Conservation (phyloP, 2,113 vertebrate species). For the Oncorhynchus mykiss region DNA sequence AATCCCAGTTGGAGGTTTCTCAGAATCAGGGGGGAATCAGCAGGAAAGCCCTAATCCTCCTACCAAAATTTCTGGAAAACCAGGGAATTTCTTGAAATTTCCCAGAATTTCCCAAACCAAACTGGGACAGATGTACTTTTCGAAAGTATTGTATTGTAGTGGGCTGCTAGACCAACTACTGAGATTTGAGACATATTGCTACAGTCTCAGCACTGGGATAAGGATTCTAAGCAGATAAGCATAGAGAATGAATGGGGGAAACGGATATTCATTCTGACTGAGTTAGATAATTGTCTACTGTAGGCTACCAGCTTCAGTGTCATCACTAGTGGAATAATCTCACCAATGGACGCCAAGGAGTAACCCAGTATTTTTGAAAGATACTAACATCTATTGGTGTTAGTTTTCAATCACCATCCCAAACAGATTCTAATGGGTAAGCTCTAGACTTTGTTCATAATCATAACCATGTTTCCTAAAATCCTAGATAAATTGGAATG, state of each 20-base stretch:
- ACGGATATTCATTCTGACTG: not conserved
- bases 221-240: not conserved
- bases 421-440: constrained; percentile 10
- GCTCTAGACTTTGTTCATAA: constrained; percentile 39
- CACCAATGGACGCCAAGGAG: not conserved
- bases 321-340: not conserved
- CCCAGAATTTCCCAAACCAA: too few relatives aligned
- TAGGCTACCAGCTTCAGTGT: not conserved
- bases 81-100: too few relatives aligned
- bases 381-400: not conserved
- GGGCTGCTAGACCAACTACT: not conserved
- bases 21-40: too few relatives aligned
- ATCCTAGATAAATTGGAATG: too few relatives aligned
- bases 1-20: too few relatives aligned
- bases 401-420: constrained; percentile 16
- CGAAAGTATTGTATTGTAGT: not conserved
- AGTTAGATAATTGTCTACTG: not conserved
- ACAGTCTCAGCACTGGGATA: too few relatives aligned
- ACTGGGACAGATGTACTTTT: not conserved
- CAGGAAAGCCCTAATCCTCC: too few relatives aligned
- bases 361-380: not conserved
- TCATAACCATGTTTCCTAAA: constrained; percentile 20
- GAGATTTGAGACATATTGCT: not conserved
- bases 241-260: not conserved
- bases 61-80: too few relatives aligned